These are phyloP conservation scores for Entomobrya multifasciata DNA, from an alignment of 2,888 invertebrate species.

Conservation along the genomic window DNA sequence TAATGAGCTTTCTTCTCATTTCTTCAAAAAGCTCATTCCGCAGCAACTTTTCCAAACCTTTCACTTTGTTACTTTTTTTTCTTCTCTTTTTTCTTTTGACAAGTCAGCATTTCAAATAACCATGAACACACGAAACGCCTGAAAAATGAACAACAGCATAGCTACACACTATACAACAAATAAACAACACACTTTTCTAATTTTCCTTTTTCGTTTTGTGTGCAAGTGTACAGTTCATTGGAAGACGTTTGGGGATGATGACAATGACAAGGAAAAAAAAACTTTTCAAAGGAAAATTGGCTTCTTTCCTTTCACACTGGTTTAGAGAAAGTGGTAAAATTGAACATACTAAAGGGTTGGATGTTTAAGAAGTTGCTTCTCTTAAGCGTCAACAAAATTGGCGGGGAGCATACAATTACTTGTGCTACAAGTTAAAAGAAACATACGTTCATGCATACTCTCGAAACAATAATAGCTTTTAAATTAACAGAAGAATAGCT, in stretches of 20 bases:
- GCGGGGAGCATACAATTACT: background rate
- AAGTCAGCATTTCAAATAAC: conserved; percentile 40
- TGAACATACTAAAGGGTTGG: background rate
- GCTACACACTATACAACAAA: conserved; percentile 29
- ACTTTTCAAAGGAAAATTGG: conserved; percentile 61
- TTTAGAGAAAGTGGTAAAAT: background rate
- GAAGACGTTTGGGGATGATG: conserved; percentile 26
- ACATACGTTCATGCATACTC: background rate
- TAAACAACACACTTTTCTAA: conserved; percentile 28
- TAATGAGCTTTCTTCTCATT: conserved; percentile 54
- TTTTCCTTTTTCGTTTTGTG: conserved; percentile 26
- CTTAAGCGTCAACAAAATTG: background rate
- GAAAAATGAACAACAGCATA: conserved; percentile 33
- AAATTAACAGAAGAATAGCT: background rate
- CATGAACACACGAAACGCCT: background rate
- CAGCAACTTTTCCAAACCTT: conserved; percentile 45
- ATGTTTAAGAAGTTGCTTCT: background rate
- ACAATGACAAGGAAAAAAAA: conserved; percentile 70
- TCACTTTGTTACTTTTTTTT: conserved; percentile 48
- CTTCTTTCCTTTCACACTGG: conserved; percentile 2
- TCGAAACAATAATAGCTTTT: background rate
- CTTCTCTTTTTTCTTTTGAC: conserved; percentile 14
- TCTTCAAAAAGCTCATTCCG: conserved; percentile 47
- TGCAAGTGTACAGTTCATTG: background rate
- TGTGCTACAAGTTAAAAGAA: too few species aligned